Percentiles rank a stretch among this genome's conserved stretches.
Evolutionary conservation across 2,888 invertebrate species (phyloP).

Genomic region (Pegoplata infirma): DNA sequence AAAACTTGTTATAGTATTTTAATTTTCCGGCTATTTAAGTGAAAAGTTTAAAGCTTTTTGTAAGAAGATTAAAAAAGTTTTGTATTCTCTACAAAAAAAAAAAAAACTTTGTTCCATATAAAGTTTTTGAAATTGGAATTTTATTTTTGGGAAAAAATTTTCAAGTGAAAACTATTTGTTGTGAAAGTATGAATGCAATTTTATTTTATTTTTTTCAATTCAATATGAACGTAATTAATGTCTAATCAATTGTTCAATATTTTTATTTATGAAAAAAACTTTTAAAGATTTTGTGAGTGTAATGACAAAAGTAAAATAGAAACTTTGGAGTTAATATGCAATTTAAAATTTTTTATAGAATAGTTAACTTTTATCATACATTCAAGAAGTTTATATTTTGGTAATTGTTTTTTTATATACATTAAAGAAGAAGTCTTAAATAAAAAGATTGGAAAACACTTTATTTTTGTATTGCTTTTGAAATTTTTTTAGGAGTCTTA

Average conservation of each 20-base stretch:
- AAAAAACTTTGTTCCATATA: constrained; percentile 28
- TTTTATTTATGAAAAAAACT: background rate
- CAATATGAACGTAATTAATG: constrained; percentile 33
- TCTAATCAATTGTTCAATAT: background rate
- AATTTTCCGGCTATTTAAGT: constrained; percentile 61
- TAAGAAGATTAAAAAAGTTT: constrained; percentile 62
- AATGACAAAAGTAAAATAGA: no score
- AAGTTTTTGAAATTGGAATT: constrained; percentile 48
- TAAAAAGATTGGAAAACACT: no score
- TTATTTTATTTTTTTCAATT: constrained; percentile 9
- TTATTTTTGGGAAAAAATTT: no score
- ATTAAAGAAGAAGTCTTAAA: no score
- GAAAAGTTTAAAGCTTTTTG: constrained; percentile 56
- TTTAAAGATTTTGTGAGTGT: no score
- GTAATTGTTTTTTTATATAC: no score
- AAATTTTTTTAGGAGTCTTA: no score
- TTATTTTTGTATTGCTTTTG: no score
- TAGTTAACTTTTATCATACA: no score
- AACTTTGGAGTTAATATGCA: no score
- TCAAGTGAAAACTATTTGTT: constrained; percentile 20
- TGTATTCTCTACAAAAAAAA: constrained; percentile 4
- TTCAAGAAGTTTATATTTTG: no score
- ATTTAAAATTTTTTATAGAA: no score
- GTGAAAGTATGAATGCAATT: background rate
- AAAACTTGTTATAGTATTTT: constrained; percentile 59